phyloP scores from a whole-genome alignment of 1,140 invertebrate species.

The Euglossa dilemma region DNA sequence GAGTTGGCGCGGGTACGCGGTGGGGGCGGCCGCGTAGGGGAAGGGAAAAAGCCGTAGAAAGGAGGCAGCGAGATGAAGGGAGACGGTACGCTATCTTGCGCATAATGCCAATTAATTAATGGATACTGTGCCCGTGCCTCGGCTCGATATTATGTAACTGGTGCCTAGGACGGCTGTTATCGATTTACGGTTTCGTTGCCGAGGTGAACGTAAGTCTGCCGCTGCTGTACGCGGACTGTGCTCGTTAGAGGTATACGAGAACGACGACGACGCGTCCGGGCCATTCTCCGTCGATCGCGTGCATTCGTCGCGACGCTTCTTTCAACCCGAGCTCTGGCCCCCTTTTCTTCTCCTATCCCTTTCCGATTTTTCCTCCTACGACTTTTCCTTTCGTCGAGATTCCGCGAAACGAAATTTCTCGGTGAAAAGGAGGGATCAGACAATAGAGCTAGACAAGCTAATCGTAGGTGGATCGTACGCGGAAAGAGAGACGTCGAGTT shows the following conservation, averaged over 20 bases:
- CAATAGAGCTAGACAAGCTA: too few species aligned
- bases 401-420: too few species aligned
- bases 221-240: neutral
- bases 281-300: neutral
- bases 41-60: conserved; percentile 55
- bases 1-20: neutral
- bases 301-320: neutral
- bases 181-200: conserved; percentile 56
- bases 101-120: conserved; percentile 70
- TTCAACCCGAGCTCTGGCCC: too few species aligned
- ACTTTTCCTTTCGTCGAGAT: neutral
- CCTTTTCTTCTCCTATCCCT: too few species aligned
- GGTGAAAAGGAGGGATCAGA: too few species aligned
- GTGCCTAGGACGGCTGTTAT: conserved; percentile 56
- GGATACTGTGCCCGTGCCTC: conserved; percentile 57
- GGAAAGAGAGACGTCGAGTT: neutral
- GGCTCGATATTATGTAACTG: conserved; percentile 61
- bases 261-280: too few species aligned
- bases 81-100: conserved; percentile 51
- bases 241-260: conserved; percentile 17
- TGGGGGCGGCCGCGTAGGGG: conserved; percentile 1
- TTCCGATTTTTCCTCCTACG: too few species aligned
- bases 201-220: conserved; percentile 50
- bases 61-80: conserved; percentile 60
- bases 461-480: too few species aligned